Evolutionary conservation across 2,888 invertebrate genomes (phyloP).

Genomic region (Linnaemya vulpina): DNA sequence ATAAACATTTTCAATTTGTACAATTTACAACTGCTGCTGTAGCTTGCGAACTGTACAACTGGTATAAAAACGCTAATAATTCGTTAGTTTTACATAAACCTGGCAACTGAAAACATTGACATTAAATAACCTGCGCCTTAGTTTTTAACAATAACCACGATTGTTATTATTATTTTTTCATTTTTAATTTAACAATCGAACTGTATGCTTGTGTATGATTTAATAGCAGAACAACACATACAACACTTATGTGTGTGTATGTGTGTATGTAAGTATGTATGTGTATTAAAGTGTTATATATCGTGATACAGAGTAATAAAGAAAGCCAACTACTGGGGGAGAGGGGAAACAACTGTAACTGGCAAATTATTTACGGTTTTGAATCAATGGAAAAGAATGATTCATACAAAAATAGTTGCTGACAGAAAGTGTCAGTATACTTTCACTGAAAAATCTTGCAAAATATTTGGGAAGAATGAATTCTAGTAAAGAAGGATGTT

Average conservation of each 20-base stretch:
- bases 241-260: no score
- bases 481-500: no score
- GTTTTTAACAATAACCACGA: background rate
- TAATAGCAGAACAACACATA: slow-evolving; percentile 12
- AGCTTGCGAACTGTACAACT: background rate
- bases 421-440: background rate
- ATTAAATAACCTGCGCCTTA: slow-evolving; percentile 1
- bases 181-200: slow-evolving; percentile 22
- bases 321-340: slow-evolving; percentile 2
- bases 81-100: background rate
- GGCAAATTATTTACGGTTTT: background rate
- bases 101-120: background rate
- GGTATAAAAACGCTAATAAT: background rate
- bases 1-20: no score
- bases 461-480: background rate
- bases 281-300: slow-evolving; percentile 21
- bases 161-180: slow-evolving; percentile 8
- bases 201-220: slow-evolving; percentile 2
- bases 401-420: background rate
- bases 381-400: background rate
- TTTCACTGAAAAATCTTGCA: background rate
- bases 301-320: slow-evolving; percentile 44
- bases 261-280: background rate
- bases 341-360: background rate
- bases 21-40: no score